Evolutionary conservation across 2,113 vertebrate species (phyloP), one percentile per base, ranked within the genome.

Genomic region (Rousettus leschenaultii): DNA sequence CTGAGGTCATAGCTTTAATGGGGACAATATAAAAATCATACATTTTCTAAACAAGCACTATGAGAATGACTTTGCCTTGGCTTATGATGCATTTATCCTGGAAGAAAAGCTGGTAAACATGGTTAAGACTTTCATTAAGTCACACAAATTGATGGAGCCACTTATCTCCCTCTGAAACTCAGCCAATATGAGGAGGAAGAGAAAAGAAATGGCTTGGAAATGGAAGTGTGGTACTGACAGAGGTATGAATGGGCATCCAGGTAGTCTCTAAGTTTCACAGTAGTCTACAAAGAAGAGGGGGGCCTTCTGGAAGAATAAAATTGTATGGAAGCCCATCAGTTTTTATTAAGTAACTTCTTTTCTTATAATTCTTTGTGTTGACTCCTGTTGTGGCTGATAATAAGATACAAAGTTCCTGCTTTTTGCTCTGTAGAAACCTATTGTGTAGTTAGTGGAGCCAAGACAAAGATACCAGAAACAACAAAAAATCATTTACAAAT

Each of bases 1-100:
- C 57, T 94, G 73, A 94, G 82, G 88, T 92, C 88, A 93, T 35
- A 91, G 63, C 78, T 94, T 97, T 97, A 96, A 93, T 89, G 30
- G 88, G 38, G 57, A 97, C 89, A 96, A 95, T 43, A 92, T 89
- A 96, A 96, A 98, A 96, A 93, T 85, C 95, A 94, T 55, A 96
- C 68, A 89, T 96, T 96, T 91, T 95, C 89, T 77, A 97, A 96
- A 97, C 77, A 94, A 97, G 91, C 33, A 59, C 75, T 85, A 26
- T 94, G n/a, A 75, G 35, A 89, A 91, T 91, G 86, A 94, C 51
- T 96, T 96, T 83, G n/a, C 35, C 73, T 89, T 91, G 35, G 88
- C 78, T 95, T 96, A 57, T 95, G 82, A 75, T 61, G 33, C 83
- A 86, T 93, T 96, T 86, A 84, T 65, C 40, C 86, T 87, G 70